Percentiles rank a stretch among this genome's conserved stretches.
Conservation (phyloP, 1,140 invertebrate species). For the Saccostrea glomerata region DNA sequence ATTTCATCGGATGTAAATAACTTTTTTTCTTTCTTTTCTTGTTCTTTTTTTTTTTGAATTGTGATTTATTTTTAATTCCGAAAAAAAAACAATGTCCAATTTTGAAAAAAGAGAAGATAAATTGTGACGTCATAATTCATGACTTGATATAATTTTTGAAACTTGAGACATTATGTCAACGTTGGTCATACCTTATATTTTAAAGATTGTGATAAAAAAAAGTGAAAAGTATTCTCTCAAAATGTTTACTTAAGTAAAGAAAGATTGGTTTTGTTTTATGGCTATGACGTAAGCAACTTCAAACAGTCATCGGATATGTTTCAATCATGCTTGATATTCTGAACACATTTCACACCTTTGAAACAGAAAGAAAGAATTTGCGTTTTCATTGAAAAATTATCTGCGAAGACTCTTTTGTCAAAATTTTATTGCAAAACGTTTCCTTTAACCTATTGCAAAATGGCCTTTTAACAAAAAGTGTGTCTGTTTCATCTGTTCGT, state of each 20-base stretch:
- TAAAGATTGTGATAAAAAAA: background rate
- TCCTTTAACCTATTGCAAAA: background rate
- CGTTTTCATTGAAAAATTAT: background rate
- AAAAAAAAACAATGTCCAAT: no score
- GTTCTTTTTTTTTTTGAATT: no score
- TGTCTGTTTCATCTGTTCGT: no score
- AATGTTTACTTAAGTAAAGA: background rate
- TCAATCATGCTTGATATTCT: conserved; percentile 1
- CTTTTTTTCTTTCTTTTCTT: no score
- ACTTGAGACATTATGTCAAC: no score
- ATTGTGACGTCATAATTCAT: no score
- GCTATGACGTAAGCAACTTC: conserved; percentile 1
- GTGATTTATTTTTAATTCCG: no score
- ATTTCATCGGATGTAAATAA: no score
- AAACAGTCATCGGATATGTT: background rate
- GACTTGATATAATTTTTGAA: no score
- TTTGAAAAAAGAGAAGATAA: no score
- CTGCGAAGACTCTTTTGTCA: background rate
- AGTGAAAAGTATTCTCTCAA: no score
- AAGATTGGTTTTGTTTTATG: background rate
- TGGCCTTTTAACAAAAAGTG: no score
- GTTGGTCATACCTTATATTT: background rate
- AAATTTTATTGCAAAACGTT: background rate
- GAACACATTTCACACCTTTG: conserved; percentile 33
- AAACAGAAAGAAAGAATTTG: background rate